Base-by-base conservation (phyloP, 2,113 vertebrate genomes). In the Amphiprion ocellaris region DNA sequence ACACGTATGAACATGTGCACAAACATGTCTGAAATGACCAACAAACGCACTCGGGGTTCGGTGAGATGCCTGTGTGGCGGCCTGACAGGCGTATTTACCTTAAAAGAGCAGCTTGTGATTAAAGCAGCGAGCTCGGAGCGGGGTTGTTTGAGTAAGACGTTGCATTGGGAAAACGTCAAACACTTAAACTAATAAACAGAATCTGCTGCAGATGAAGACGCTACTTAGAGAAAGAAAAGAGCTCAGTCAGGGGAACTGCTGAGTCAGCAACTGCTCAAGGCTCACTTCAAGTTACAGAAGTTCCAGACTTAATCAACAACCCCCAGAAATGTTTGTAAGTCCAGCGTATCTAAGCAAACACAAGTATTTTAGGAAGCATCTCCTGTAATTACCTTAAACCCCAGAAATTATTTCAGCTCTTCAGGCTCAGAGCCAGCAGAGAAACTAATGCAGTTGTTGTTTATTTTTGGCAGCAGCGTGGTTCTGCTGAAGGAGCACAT, bases 131-230 rank as follows among this genome's bases (percentile, higher is more conserved):
- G 90, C 77, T 70, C 44, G 0, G 71, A 65, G 33, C 72, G 11
- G 66, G 46, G 80, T 89, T 93, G 92, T 93, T 93, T 91, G 86
- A 92, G 82, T 82, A 82, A 92, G 89, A 81, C 64, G 62, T 82
- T 86, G 84, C 46, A 70, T 83, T 89, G 85, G 66, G 80, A 90
- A 92, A 87, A 93, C 87, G 89, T 93, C 93, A 87, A 90, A 88
- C 85, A 80, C 77, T 81, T 71, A 86, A 91, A 89, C 88, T 89
- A 94, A 94, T 92, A 93, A 93, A 92, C 90, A 92, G 53, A 90
- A 71, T 83, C 77, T 19, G 54, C 78, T 75, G 47, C 85, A 72
- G 72, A 91, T 77, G 90, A 88, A 89, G 85, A 81, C 72, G 26
- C 78, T 58, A 61, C 79, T 80, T 76, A 59, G 79, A 28, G 52